Base-by-base conservation (phyloP, 2,113 vertebrate genomes). In the Anarrhichthys ocellatus region DNA sequence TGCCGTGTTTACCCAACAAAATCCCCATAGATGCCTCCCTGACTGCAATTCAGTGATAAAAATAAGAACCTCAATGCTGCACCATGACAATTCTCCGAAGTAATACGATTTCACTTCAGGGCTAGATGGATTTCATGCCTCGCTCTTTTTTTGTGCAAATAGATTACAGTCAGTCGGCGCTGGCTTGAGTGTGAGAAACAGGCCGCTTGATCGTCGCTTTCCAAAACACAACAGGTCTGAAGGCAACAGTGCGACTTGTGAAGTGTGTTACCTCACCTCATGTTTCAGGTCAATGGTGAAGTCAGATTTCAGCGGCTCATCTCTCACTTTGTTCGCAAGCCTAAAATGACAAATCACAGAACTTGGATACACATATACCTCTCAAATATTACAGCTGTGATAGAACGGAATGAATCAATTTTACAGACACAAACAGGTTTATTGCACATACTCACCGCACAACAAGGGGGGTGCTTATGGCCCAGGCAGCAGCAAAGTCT, bases 211-310 rank as follows among this genome's bases (percentile, higher is more conserved):
- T 77, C 44, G 40, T 78, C n/a, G 63, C 22, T 24, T 66, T 52
- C 32, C 66, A 76, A 76, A 56, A 83, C 32, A 58, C 73, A 81
- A 56, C 13, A 38, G 13, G 24, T 50, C 14, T 62, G 22, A 52
- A 40, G 32, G 73, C 18, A 20, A 68, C 22, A 0, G 0, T 13
- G 14, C 59, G 63, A 78, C 76, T 24, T 24, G n/a, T 27, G 6
- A 27, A 29, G 22, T 5, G 20, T 18, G 52, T 27, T 29, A 36
- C 73, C 96, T 92, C 92, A 99, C 98, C 97, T 99, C 98, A 69
- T 99, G 97, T 85, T 99, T 99, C 89, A 99, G 96, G 93, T 99
- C 98, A 91, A 99, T 99, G 9, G 98, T 99, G 80, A 99, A 99
- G 93, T 99, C 98, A 15, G 98, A 99, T 80, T 97, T 99, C 38